Percentiles rank a stretch among this genome's conserved stretches.
Conservation (phyloP, 2,888 invertebrate genomes). For the Pollenia labialis region DNA sequence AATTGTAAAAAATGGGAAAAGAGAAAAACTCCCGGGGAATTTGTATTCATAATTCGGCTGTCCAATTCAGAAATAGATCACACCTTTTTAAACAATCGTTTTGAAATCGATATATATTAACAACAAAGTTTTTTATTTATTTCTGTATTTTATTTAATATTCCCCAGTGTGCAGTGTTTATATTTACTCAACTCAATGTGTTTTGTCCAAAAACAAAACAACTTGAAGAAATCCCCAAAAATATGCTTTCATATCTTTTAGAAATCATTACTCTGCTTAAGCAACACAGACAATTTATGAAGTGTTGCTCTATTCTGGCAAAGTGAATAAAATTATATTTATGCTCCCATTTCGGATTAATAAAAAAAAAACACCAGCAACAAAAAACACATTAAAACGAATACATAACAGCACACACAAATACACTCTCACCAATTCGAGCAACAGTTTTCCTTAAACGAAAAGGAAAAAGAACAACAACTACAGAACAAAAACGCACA, state of each 20-base stretch:
- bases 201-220: neutral
- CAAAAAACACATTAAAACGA: conserved; percentile 16
- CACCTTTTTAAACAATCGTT: no score
- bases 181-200: neutral
- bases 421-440: conserved; percentile 38
- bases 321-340: conserved; percentile 25
- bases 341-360: conserved; percentile 38
- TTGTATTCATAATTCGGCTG: no score
- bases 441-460: conserved; percentile 70
- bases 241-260: conserved; percentile 4
- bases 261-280: conserved; percentile 16
- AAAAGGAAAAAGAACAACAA: conserved; percentile 30
- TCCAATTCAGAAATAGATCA: no score
- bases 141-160: no score
- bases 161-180: neutral
- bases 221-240: conserved; percentile 19
- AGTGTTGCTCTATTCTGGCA: conserved; percentile 32
- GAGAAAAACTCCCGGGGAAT: no score
- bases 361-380: conserved; percentile 35
- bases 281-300: conserved; percentile 51
- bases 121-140: no score
- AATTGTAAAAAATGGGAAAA: no score
- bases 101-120: no score
- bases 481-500: conserved; percentile 14
- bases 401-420: conserved; percentile 36